A percentile compares a stretch with the other conserved stretches of the same genome.
Evolutionary conservation across 2,888 invertebrate genomes (phyloP).

Genomic region (Tortrix viridana): DNA sequence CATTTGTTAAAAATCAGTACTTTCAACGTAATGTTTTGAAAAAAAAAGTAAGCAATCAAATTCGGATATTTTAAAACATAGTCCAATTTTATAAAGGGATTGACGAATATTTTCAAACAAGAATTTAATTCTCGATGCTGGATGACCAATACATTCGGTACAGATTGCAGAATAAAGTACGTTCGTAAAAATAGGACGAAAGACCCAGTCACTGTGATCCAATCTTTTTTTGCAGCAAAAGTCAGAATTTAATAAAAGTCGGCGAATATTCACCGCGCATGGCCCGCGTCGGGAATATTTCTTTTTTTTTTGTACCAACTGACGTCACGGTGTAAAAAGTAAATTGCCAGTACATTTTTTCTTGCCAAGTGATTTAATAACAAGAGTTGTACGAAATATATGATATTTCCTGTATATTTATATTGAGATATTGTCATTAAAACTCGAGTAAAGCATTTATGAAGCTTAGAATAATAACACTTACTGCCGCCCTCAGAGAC

Average conservation of each 20-base stretch:
- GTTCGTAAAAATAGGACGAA: conserved; percentile 13
- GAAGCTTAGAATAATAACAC: too few relatives aligned
- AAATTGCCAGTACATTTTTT: conserved; percentile 18
- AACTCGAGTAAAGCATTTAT: too few relatives aligned
- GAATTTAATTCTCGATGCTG: too few relatives aligned
- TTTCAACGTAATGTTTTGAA: too few relatives aligned
- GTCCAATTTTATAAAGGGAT: not conserved
- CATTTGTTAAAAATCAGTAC: too few relatives aligned
- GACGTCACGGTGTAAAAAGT: conserved; percentile 28
- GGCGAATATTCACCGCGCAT: conserved; percentile 32
- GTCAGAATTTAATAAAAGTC: conserved; percentile 37
- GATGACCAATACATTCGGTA: not conserved
- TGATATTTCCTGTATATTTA: too few relatives aligned
- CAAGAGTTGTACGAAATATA: not conserved
- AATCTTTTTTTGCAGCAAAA: conserved; percentile 34
- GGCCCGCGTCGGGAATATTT: conserved; percentile 27
- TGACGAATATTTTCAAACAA: not conserved
- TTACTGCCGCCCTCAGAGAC: too few relatives aligned
- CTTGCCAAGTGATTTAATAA: conserved; percentile 17
- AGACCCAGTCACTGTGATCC: conserved; percentile 23
- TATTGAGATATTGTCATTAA: too few relatives aligned
- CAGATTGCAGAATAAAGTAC: conserved; percentile 10
- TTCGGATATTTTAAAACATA: too few relatives aligned
- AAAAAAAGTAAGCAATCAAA: too few relatives aligned
- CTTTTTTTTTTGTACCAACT: conserved; percentile 28